A percentile compares a stretch with the other conserved stretches of the same genome.
Conservation (phyloP, 1,140 invertebrate genomes). For the Pachypsylla venusta region DNA sequence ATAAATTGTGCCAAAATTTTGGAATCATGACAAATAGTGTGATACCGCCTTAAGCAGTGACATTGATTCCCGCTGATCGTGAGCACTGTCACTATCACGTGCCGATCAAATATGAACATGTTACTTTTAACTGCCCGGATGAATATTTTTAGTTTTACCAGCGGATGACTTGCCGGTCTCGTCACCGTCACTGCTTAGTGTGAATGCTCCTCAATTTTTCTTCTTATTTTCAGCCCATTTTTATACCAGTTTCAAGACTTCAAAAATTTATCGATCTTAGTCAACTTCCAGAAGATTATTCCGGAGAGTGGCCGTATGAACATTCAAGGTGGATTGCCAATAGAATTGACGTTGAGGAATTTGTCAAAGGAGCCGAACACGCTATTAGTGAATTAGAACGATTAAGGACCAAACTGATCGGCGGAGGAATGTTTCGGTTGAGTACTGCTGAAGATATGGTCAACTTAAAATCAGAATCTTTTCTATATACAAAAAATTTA, state of each 20-base stretch:
- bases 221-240: conserved; percentile 38
- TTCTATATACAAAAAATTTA: conserved; percentile 31
- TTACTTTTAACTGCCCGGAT: no score
- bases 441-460: conserved; percentile 23
- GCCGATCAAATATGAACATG: no score
- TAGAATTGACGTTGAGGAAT: conserved; percentile 53
- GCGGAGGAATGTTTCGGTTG: conserved; percentile 7
- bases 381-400: conserved; percentile 39
- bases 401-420: conserved; percentile 26
- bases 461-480: conserved; percentile 23
- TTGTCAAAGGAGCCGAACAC: conserved; percentile 35
- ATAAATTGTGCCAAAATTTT: no score
- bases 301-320: conserved; percentile 59
- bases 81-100: no score
- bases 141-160: no score
- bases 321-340: conserved; percentile 70
- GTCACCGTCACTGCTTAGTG: no score
- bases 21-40: no score
- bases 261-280: conserved; percentile 50
- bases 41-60: no score
- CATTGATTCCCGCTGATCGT: no score
- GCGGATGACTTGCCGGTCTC: no score
- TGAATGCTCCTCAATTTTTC: no score
- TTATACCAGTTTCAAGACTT: conserved; percentile 46
- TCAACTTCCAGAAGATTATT: conserved; percentile 64